Conservation (phyloP, 2,888 invertebrate genomes). For the Campopleginae sp. region DNA sequence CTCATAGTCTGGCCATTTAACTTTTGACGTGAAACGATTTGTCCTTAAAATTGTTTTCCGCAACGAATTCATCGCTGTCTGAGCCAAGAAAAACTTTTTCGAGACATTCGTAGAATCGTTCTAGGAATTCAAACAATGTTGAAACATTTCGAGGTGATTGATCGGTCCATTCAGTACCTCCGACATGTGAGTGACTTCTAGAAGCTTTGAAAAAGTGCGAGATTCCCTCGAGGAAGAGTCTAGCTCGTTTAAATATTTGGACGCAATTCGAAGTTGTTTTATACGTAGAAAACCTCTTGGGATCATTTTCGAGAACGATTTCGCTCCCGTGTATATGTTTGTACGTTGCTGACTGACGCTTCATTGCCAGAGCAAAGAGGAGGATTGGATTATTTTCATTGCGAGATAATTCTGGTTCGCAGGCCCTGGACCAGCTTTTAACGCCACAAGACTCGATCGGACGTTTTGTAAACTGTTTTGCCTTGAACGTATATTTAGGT, state of each 20-base stretch:
- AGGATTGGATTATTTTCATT: slow-evolving; percentile 57
- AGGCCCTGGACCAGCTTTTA: slow-evolving; percentile 38
- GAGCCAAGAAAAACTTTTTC: not conserved
- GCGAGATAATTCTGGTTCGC: slow-evolving; percentile 50
- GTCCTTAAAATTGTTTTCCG: not conserved
- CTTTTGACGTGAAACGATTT: not conserved
- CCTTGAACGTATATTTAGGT: slow-evolving; percentile 37
- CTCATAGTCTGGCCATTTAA: not conserved
- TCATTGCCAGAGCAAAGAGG: slow-evolving; percentile 40
- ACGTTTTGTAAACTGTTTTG: slow-evolving; percentile 26
- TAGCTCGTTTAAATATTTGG: slow-evolving; percentile 77
- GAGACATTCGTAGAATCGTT: not conserved
- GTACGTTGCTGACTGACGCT: slow-evolving; percentile 9
- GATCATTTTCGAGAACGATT: slow-evolving; percentile 8
- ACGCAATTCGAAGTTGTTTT: slow-evolving; percentile 68
- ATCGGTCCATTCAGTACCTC: not conserved
- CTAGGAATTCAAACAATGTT: not conserved
- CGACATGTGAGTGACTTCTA: not conserved
- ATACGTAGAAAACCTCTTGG: slow-evolving; percentile 34
- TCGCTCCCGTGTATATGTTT: not conserved
- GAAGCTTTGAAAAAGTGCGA: slow-evolving; percentile 46
- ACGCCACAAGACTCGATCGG: slow-evolving; percentile 45
- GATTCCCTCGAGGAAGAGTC: slow-evolving; percentile 69
- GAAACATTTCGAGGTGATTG: not conserved
- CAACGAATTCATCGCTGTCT: not conserved